These are phyloP conservation scores for Myxocyprinus asiaticus DNA, from an alignment of 2,113 vertebrate genomes.

Conservation along the genomic window DNA sequence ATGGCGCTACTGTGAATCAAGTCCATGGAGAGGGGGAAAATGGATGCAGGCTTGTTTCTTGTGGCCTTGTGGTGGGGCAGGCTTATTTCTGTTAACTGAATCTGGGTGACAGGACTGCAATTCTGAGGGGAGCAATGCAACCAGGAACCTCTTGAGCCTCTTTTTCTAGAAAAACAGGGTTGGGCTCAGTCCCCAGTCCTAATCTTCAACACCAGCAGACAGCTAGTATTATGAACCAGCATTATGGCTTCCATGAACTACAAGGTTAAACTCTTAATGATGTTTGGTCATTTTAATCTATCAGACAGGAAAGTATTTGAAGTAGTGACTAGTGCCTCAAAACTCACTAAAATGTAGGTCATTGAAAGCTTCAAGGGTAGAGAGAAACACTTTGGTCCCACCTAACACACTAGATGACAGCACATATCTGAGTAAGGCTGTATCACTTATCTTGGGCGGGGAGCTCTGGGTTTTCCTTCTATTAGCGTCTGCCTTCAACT, in stretches of 20 bases:
- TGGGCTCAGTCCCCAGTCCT: slow-evolving; percentile 3
- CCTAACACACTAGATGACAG: not conserved
- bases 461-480: not conserved
- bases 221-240: not conserved
- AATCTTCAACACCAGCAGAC: not conserved
- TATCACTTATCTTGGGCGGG: slow-evolving; percentile 68
- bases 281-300: not conserved
- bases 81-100: slow-evolving; percentile 21
- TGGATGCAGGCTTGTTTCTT: not conserved
- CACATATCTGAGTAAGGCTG: slow-evolving; percentile 52
- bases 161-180: slow-evolving; percentile 26
- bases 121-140: slow-evolving; percentile 4
- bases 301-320: slow-evolving; percentile 13
- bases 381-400: not conserved
- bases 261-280: not conserved
- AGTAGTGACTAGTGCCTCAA: slow-evolving; percentile 22
- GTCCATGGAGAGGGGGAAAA: not conserved
- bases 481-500: not conserved
- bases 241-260: not conserved
- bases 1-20: no score
- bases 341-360: not conserved
- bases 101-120: slow-evolving; percentile 30
- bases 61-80: not conserved
- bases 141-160: not conserved
- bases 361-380: not conserved